Base-by-base conservation (phyloP, 2,888 invertebrate genomes). In the Rhagonycha lutea region DNA sequence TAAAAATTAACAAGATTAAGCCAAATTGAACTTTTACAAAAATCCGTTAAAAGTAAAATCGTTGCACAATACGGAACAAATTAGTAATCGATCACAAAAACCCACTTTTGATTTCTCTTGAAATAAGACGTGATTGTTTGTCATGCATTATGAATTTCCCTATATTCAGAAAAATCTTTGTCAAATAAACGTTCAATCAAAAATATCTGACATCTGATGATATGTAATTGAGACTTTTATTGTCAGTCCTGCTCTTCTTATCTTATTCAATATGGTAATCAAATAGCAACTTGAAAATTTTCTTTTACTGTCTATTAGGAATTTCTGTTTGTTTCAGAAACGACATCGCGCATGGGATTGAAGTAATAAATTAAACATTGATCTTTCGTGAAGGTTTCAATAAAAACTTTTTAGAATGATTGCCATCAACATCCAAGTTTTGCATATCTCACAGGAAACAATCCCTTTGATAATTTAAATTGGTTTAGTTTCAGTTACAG, bases 41-140 rank as follows among this genome's bases (percentile, higher is more conserved):
- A 32, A 69, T 47, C n/a, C 47, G 47, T 47, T 47, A 47, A 47
- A 47, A 47, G 47, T 73, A 47, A 61, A 69, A 28, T 60, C 18
- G 24, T 26, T 73, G 69, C 70, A 68, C 74, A 69, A 73, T 76
- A 73, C 76, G 74, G 73, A 32, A 65, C 73, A 78, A 78, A 78
- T 78, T 78, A 73, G 73, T 72, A 61, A 78, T 78, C 78, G 23
- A 78, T 78, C 78, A 78, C 61, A 61, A 68, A 63, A 69, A 24
- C 61, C 63, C 70, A 70, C 68, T 74, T 76, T 75, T 71, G 75
- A 73, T 70, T 75, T 75, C 71, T 67, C 73, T 72, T 75, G 69
- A 78, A 78, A 78, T 72, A 26, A 72, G 32, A 73, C 29, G 72
- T 73, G 73, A 78, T 78, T 78, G 78, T 78, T 78, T 71, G 69